These are phyloP conservation scores for Capromys pilorides DNA, from an alignment of 2,797 vertebrate species.

Conservation along the genomic window DNA sequence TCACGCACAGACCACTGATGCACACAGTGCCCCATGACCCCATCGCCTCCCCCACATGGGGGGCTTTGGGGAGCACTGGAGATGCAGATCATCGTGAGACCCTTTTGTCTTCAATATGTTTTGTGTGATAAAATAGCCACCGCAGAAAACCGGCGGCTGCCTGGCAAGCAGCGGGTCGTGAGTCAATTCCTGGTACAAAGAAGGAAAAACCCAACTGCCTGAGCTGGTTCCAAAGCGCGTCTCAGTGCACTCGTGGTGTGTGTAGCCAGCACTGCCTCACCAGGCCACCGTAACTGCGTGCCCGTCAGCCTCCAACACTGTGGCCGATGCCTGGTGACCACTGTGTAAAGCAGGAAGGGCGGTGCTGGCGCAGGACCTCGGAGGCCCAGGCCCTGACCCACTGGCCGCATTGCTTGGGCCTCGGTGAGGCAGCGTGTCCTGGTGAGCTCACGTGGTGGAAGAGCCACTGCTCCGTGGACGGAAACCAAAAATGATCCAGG, in stretches of 20 bases:
- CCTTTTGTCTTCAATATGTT: background rate
- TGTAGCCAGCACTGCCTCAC: fast-evolving
- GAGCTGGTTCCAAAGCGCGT: fast-evolving
- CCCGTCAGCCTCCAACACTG: background rate
- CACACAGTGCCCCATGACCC: background rate
- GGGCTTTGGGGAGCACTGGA: background rate
- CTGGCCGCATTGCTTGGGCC: background rate
- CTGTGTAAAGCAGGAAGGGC: background rate
- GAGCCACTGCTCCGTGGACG: background rate
- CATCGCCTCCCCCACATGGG: background rate
- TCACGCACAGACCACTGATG: background rate
- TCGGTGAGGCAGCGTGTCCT: background rate
- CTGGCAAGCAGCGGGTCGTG: no score
- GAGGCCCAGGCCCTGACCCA: fast-evolving
- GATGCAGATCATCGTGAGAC: background rate
- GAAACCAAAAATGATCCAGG: background rate
- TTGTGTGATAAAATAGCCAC: background rate
- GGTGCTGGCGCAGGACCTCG: fast-evolving
- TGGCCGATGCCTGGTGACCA: no score
- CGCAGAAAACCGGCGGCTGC: background rate
- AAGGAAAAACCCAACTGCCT: background rate
- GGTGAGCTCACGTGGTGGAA: no score
- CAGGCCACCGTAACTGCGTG: background rate
- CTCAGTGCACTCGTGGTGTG: fast-evolving
- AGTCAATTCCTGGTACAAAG: no score